Evolutionary conservation across 2,888 invertebrate genomes (phyloP), one percentile per base, ranked within the genome.

Genomic region (Allygus modestus): DNA sequence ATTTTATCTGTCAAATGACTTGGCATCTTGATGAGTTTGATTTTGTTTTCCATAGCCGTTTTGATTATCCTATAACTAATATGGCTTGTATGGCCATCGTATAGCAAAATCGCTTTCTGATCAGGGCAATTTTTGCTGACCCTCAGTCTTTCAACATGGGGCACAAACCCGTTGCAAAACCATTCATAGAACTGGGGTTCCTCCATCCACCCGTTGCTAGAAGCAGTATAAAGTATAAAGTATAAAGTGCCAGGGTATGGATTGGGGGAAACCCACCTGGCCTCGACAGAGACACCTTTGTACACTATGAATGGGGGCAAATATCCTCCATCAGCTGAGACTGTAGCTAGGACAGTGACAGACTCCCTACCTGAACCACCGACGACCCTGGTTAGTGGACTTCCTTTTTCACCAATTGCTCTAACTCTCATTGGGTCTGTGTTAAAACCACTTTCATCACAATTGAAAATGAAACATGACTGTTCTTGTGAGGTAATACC

Each of bases 131-230:
- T 61, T 31, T 61, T 83, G 12, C 12, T 58, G 28, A 75, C 43
- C 33, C 85, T 81, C n/a, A 75, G n/a, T 54, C 65, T 83, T 65
- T 83, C 69, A 12, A 87, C 83, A 84, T 85, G 58, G 31, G 46
- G 51, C 41, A 86, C 51, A 73, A 87, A 84, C 77, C 71, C 81
- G 2, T 41, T 75, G 5, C 33, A 28, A 51, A 87, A 82, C 84
- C 86, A 85, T 23, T 65, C 46, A 71, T 73, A 77, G 75, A 86
- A 87, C 65, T 83, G 61, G 43, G 82, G 28, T 51, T 87, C 86
- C 84, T 88, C 87, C 88, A 88, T 88, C 88, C 88, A 88, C 28
- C 88, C 88, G 85, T 88, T 88, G 31, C 71, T 83, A 28, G 88
- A 87, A 5, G 85, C 87, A 17, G 87, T 65, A 46, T 85, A n/a